Evolutionary conservation across 2,888 invertebrate species (phyloP).

Genomic region (Piscicola geometra): DNA sequence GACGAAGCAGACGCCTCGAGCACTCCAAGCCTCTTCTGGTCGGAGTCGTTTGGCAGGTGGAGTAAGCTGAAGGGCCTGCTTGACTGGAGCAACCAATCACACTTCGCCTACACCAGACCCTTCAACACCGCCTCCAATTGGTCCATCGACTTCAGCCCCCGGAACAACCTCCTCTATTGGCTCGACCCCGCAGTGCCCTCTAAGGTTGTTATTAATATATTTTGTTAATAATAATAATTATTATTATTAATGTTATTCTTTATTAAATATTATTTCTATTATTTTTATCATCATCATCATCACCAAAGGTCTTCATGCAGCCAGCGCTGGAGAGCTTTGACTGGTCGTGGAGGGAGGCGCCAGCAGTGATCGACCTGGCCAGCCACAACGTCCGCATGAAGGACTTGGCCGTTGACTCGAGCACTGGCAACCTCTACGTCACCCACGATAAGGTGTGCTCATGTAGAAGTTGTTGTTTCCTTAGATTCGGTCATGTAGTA

Average conservation of each 20-base stretch:
- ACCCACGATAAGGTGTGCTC: not conserved
- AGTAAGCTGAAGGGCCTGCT: not conserved
- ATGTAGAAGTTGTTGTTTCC: too few species aligned
- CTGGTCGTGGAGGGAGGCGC: not conserved
- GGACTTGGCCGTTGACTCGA: not conserved
- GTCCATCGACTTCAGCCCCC: not conserved
- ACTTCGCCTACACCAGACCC: not conserved
- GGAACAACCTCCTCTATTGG: not conserved
- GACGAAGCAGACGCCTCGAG: too few species aligned
- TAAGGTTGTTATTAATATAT: too few species aligned
- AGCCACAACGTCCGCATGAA: not conserved
- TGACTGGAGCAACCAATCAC: not conserved
- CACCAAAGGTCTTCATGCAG: not conserved
- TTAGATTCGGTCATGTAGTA: too few species aligned
- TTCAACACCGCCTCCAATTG: not conserved
- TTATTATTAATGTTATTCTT: too few species aligned
- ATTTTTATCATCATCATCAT: too few species aligned
- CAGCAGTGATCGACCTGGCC: not conserved
- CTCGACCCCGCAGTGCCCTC: not conserved
- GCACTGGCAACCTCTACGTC: not conserved
- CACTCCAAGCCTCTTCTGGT: not conserved
- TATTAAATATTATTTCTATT: too few species aligned
- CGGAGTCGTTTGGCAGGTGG: conserved; percentile 7
- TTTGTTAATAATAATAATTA: too few species aligned
- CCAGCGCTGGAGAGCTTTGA: not conserved